Evolutionary conservation across 2,888 invertebrate species (phyloP).

Genomic region (Ornithoptera priamus): DNA sequence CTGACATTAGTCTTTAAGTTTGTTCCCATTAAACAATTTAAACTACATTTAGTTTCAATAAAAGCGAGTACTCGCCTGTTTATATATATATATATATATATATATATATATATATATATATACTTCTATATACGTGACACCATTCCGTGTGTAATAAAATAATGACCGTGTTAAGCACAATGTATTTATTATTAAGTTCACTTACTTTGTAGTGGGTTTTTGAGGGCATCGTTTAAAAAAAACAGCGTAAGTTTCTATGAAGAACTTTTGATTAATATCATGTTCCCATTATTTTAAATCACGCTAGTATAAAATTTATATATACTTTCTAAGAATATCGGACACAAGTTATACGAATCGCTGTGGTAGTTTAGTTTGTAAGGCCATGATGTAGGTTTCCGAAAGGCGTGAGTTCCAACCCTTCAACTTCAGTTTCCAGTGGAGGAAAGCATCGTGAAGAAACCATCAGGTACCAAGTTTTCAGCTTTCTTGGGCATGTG

Average conservation of each 20-base stretch:
- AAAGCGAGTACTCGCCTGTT: not conserved
- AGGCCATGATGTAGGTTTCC: too few species aligned
- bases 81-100: not conserved
- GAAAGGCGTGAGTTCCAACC: too few species aligned
- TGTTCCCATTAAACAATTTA: too few species aligned
- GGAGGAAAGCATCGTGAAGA: too few species aligned
- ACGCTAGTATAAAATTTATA: not conserved
- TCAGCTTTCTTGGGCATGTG: too few species aligned
- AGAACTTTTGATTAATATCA: conserved; percentile 9
- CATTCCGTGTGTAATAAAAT: not conserved
- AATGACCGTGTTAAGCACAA: conserved; percentile 15
- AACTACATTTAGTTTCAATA: too few species aligned
- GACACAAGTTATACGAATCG: not conserved
- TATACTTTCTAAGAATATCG: too few species aligned
- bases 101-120: too few species aligned
- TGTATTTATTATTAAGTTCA: conserved; percentile 7
- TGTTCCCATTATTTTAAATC: conserved; percentile 1
- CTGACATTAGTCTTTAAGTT: too few species aligned
- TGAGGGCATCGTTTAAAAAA: not conserved
- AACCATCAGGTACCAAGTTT: too few species aligned
- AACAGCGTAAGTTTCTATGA: conserved; percentile 2
- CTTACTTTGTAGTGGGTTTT: conserved; percentile 2
- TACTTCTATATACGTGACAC: not conserved
- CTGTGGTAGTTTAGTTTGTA: too few species aligned
- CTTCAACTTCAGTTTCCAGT: too few species aligned